These are phyloP conservation scores for Sorex araneus DNA, from an alignment of 2,113 vertebrate genomes.

Conservation along the genomic window DNA sequence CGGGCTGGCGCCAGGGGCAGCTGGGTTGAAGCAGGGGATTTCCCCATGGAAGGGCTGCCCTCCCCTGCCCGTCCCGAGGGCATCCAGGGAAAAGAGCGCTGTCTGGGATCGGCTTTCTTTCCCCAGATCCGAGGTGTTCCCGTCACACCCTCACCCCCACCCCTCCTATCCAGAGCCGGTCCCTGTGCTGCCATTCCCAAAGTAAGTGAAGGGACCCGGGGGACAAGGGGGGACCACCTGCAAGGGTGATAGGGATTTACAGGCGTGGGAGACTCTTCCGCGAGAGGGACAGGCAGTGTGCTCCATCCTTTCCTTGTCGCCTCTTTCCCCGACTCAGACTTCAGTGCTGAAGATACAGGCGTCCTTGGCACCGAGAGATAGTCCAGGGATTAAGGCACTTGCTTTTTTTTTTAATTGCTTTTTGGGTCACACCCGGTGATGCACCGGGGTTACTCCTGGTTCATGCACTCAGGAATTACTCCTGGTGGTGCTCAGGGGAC, in stretches of 20 bases:
- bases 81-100: neutral
- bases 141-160: constrained; percentile 70
- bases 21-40: neutral
- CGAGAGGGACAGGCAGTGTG: neutral
- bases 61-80: neutral
- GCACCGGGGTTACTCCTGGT: too few relatives aligned
- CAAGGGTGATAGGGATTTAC: neutral
- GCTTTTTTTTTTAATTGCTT: too few relatives aligned
- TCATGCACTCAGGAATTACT: too few relatives aligned
- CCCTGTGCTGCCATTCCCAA: constrained; percentile 54
- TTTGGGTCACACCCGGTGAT: too few relatives aligned
- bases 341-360: neutral
- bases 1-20: neutral
- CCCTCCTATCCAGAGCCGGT: constrained; percentile 69
- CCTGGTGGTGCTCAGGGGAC: too few relatives aligned
- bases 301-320: neutral
- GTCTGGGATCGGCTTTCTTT: constrained; percentile 63
- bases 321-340: neutral
- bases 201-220: constrained; percentile 74
- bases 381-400: too few relatives aligned
- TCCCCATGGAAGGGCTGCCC: neutral
- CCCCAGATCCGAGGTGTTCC: constrained; percentile 72
- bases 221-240: neutral
- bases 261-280: neutral
- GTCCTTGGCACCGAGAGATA: neutral